A percentile compares a stretch with the other conserved stretches of the same genome.
Evolutionary conservation across 1,140 invertebrate genomes (phyloP).

Genomic region (Gryllus bimaculatus): DNA sequence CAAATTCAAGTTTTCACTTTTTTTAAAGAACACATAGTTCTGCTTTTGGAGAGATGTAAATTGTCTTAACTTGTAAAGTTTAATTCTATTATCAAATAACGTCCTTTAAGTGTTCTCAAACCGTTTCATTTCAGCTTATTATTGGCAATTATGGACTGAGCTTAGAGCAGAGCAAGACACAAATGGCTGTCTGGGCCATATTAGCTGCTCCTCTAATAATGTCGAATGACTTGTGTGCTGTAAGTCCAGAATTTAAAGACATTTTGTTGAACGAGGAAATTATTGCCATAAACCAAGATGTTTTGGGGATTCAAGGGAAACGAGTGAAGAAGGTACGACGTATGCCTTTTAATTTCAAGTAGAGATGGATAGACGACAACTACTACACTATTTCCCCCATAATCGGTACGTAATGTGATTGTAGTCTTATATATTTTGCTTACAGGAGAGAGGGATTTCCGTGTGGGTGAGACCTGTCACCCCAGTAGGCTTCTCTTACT

Average conservation of each 20-base stretch:
- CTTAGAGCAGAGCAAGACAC: conserved; percentile 68
- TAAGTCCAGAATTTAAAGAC: conserved; percentile 59
- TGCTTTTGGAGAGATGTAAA: no score
- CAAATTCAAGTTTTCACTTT: no score
- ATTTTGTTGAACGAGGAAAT: conserved; percentile 67
- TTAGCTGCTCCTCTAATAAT: conserved; percentile 81
- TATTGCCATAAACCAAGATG: conserved; percentile 80
- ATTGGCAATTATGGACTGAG: conserved; percentile 84
- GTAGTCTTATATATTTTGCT: no score
- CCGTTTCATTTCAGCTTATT: conserved; percentile 48
- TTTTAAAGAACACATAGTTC: no score
- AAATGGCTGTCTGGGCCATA: conserved; percentile 88
- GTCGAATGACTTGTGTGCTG: conserved; percentile 69
- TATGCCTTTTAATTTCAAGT: no score
- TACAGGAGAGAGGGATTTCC: conserved; percentile 21
- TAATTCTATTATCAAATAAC: no score
- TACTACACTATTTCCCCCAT: fast-evolving
- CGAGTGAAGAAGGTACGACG: conserved; percentile 9
- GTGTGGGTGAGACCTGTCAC: conserved; percentile 29
- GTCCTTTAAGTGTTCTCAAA: no score
- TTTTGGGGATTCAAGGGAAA: conserved; percentile 57
- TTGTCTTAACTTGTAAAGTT: no score
- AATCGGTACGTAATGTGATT: no score
- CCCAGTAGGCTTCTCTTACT: conserved; percentile 25
- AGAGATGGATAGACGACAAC: no score